Conservation (phyloP, 2,113 vertebrate species). For the Gymnogyps californianus region DNA sequence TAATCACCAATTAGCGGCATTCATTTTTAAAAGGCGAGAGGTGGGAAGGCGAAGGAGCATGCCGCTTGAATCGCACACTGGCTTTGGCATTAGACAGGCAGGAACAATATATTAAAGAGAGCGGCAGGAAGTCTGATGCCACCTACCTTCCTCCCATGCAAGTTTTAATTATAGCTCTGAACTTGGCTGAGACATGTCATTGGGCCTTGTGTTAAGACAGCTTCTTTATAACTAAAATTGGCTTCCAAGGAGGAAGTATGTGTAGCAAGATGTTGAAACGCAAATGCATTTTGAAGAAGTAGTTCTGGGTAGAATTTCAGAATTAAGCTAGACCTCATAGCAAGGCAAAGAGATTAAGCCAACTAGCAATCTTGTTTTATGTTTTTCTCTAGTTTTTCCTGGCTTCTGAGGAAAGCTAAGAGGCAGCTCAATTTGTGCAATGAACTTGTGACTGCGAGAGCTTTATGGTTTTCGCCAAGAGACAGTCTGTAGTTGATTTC, state of each 20-base stretch:
- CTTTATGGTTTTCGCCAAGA: neutral
- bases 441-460: neutral
- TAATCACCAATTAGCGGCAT: neutral
- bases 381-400: neutral
- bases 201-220: neutral
- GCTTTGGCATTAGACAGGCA: neutral
- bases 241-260: neutral
- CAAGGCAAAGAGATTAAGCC: neutral
- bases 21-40: neutral
- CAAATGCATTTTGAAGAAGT: neutral
- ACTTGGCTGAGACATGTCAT: neutral
- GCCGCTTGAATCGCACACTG: neutral
- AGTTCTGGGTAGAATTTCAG: neutral
- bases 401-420: neutral
- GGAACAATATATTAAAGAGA: constrained; percentile 6
- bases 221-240: constrained; percentile 31
- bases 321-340: neutral
- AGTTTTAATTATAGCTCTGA: constrained; percentile 57
- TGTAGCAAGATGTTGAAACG: neutral
- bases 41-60: neutral
- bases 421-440: neutral
- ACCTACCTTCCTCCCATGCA: constrained; percentile 33
- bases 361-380: neutral
- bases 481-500: neutral
- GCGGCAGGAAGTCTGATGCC: constrained; percentile 28